Base-by-base conservation (phyloP, 2,888 invertebrate species). In the Entomobrya multifasciata region DNA sequence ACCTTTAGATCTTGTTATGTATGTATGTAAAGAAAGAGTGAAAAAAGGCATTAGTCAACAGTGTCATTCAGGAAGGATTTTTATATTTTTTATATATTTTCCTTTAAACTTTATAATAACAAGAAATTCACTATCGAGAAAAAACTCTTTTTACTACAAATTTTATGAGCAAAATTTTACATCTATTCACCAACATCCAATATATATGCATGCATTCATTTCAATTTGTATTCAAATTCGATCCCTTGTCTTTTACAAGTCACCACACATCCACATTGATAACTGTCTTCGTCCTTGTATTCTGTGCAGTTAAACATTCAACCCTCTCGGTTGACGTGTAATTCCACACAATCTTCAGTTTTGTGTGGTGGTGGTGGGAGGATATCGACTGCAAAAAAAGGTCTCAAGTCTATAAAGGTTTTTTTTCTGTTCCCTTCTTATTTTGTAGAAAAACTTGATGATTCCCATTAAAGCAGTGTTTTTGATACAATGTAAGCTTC, bases 161-260 rank as follows among this genome's bases (percentile, higher is more conserved):
- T 70, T 30, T 74, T 67, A 22, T 25, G 25, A 30, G 27, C 4
- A 65, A 30, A 4, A 1, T 17, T n/a, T 6, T 10, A 36, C 22
- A 20, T 30, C 17, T 30, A n/a, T 30, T 47, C 30, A 11, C 41
- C 47, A 72, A 27, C 44, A 8, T 27, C 36, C 36, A 36, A 77
- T 60, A 44, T 20, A 47, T 10, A 44, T 41, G 44, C 60, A 62
- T 52, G 76, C 76, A 83, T 76, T 81, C 83, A 76, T 83, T 83
- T 83, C 83, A 83, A 83, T 83, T 83, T 83, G 83, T 83, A 83
- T 83, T 83, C 76, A 83, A 83, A 83, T 83, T 83, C 36, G 62
- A 83, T 72, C 25, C 41, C 70, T 47, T 47, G 65, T 70, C 27
- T 70, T 22, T 15, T 6, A 6, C 65, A 41, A 65, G 41, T 41